These are phyloP conservation scores for Hartigia nigra DNA, from an alignment of 2,888 invertebrate species.

Conservation along the genomic window DNA sequence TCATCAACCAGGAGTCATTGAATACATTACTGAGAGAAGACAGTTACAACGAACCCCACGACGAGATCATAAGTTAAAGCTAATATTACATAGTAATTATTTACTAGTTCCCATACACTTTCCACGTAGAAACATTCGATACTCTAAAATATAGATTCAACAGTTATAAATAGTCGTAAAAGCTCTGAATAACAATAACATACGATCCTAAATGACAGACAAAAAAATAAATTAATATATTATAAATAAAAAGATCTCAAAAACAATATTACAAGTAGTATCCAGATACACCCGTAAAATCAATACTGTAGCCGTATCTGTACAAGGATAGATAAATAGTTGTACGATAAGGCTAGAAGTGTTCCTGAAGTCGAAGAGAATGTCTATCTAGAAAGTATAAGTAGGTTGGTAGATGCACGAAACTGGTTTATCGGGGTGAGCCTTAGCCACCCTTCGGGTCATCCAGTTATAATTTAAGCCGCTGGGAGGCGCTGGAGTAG, in stretches of 20 bases:
- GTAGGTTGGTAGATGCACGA: background rate
- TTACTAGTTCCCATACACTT: background rate
- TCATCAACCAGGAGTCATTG: no score
- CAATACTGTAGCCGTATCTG: background rate
- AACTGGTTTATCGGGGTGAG: background rate
- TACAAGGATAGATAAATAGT: background rate
- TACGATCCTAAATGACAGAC: no score
- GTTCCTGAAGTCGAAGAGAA: background rate
- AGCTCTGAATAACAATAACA: background rate
- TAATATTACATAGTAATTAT: no score
- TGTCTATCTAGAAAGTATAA: background rate
- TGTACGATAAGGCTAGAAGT: background rate
- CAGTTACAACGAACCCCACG: background rate
- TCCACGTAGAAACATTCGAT: background rate
- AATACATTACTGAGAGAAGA: background rate
- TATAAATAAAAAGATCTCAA: background rate
- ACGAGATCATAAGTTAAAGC: background rate
- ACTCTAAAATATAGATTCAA: background rate
- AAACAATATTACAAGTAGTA: background rate
- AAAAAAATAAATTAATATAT: background rate
- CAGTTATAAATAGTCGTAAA: background rate
- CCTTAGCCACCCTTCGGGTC: background rate
- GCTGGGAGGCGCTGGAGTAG: slow-evolving; percentile 27
- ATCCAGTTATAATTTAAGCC: background rate
- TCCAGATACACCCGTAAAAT: background rate